Evolutionary conservation across 2,888 invertebrate species (phyloP).

Genomic region (Colletes collaris): DNA sequence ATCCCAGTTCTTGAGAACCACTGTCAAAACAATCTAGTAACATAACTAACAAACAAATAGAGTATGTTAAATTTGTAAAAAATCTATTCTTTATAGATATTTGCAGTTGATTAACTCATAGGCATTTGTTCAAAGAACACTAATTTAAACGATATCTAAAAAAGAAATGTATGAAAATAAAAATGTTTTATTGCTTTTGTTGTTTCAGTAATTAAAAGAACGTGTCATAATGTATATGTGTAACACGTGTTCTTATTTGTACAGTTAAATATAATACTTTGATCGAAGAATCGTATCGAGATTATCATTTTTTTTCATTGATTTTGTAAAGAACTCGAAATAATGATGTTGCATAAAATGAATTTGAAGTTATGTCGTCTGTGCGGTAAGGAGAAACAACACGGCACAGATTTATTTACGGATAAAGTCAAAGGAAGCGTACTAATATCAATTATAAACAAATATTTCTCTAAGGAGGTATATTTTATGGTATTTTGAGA

Average conservation of each 20-base stretch:
- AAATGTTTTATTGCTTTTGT: neutral
- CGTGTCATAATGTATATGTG: neutral
- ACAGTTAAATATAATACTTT: neutral
- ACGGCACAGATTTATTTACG: slow-evolving; percentile 78
- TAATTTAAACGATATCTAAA: neutral
- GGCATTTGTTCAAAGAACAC: neutral
- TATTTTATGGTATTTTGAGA: neutral
- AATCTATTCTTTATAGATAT: no score
- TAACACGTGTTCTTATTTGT: neutral
- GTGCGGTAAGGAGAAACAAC: slow-evolving; percentile 79
- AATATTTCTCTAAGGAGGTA: slow-evolving; percentile 80
- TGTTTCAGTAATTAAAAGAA: neutral
- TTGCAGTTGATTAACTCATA: no score
- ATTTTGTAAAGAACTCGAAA: neutral
- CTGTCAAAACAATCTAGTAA: no score
- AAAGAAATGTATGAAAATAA: neutral
- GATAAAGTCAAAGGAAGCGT: slow-evolving; percentile 80
- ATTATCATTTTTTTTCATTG: neutral
- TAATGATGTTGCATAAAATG: slow-evolving; percentile 76
- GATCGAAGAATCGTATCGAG: neutral
- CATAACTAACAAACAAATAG: no score
- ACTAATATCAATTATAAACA: slow-evolving; percentile 79
- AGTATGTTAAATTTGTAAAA: no score
- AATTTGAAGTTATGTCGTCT: slow-evolving; percentile 76
- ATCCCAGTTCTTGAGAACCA: no score